A percentile compares a stretch with the other conserved stretches of the same genome.
Evolutionary conservation across 2,888 invertebrate species (phyloP).

Genomic region (Kuschelorhynchus macadamiae): DNA sequence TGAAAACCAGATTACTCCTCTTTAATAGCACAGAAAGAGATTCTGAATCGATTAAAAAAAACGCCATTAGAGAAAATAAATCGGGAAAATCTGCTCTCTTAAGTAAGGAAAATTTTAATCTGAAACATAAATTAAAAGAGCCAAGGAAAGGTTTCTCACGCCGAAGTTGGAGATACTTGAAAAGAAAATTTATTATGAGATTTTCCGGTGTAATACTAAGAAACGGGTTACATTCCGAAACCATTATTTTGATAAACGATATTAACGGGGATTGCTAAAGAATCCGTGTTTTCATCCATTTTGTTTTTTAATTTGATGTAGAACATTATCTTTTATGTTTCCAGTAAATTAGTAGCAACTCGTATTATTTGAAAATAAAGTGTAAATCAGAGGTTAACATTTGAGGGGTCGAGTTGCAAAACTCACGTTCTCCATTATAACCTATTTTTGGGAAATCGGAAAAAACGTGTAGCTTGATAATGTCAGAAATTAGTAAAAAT

Average conservation of each 20-base stretch:
- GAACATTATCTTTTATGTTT: no score
- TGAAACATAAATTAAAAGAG: constrained; percentile 30
- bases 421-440: no score
- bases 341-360: no score
- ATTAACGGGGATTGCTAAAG: neutral
- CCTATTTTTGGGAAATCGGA: no score
- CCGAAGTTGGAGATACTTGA: constrained; percentile 7
- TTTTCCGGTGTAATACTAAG: constrained; percentile 4
- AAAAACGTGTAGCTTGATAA: no score
- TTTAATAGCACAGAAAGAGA: no score
- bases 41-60: constrained; percentile 7
- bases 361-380: no score
- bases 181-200: constrained; percentile 17
- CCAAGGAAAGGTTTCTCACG: neutral
- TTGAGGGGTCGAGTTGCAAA: no score
- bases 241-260: constrained; percentile 1
- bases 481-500: no score
- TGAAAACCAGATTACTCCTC: no score
- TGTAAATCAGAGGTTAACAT: no score
- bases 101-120: constrained; percentile 20
- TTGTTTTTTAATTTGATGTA: no score
- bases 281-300: neutral
- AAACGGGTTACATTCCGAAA: neutral
- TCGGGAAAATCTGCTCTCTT: constrained; percentile 24
- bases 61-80: constrained; percentile 22